phyloP scores from a whole-genome alignment of 2,113 vertebrate genomes.

The Chloroceryle aenea region DNA sequence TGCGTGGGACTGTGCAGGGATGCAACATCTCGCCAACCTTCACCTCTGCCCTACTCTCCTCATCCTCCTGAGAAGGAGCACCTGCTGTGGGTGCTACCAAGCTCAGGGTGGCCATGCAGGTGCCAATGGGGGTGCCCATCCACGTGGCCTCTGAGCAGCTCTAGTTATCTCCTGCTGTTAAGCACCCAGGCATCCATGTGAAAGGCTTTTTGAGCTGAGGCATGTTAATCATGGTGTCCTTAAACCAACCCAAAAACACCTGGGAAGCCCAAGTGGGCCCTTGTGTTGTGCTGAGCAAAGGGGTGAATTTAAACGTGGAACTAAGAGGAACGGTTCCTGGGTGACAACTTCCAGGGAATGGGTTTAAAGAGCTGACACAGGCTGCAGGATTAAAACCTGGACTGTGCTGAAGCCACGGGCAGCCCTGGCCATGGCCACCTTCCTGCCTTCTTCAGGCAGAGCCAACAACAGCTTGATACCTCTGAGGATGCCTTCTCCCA shows the following conservation, averaged over 20 bases:
- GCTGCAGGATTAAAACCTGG: neutral
- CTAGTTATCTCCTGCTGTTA: rapidly evolving
- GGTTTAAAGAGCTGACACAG: constrained; percentile 65
- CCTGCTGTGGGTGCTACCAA: neutral
- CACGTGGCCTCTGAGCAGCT: neutral
- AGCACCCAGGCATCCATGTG: rapidly evolving
- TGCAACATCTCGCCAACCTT: neutral
- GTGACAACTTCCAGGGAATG: constrained; percentile 50
- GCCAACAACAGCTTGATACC: neutral
- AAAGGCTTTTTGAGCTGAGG: neutral
- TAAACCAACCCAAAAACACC: neutral
- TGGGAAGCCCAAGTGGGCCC: neutral
- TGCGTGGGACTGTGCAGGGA: neutral
- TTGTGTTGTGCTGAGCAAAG: neutral
- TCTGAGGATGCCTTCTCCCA: neutral
- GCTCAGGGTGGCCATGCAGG: rapidly evolving
- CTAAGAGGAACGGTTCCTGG: constrained; percentile 39
- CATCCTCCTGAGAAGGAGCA: neutral
- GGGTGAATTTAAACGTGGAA: neutral
- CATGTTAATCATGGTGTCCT: neutral
- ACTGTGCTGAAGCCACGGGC: neutral
- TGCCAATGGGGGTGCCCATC: neutral
- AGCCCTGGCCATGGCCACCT: neutral
- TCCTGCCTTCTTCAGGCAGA: neutral
- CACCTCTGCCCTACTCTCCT: rapidly evolving